Percentiles rank a stretch among this genome's conserved stretches.
Conservation (phyloP, 2,888 invertebrate genomes). For the Metalampra italica region DNA sequence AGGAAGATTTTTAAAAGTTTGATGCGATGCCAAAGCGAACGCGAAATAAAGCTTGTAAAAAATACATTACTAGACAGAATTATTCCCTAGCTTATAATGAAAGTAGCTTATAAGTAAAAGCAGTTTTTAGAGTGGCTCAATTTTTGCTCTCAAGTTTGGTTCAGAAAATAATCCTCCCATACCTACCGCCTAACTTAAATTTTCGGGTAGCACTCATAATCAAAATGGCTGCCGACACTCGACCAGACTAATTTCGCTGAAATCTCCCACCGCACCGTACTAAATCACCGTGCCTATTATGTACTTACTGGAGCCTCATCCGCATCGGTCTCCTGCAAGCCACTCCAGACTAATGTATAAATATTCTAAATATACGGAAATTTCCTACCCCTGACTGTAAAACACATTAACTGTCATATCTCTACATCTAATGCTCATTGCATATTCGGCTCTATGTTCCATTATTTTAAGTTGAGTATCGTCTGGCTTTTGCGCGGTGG, state of each 20-base stretch:
- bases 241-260: slow-evolving; percentile 69
- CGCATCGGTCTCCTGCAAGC: slow-evolving; percentile 52
- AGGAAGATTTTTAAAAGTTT: no score
- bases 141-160: no score
- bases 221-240: slow-evolving; percentile 48
- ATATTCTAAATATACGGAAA: slow-evolving; percentile 74
- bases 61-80: no score
- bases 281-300: slow-evolving; percentile 73
- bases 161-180: no score
- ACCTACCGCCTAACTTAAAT: no score
- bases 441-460: slow-evolving; percentile 17
- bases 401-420: slow-evolving; percentile 8
- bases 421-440: slow-evolving; percentile 5
- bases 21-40: no score
- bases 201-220: slow-evolving; percentile 25
- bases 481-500: slow-evolving; percentile 10
- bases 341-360: slow-evolving; percentile 69
- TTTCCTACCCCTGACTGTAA: slow-evolving; percentile 34
- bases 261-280: slow-evolving; percentile 62
- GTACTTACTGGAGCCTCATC: slow-evolving; percentile 63
- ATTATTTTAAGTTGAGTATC: slow-evolving; percentile 12
- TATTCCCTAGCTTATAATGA: no score
- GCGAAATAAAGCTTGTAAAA: no score
- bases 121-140: no score
- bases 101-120: no score